phyloP scores from a whole-genome alignment of 1,140 invertebrate genomes.

The Drosophila athabasca region DNA sequence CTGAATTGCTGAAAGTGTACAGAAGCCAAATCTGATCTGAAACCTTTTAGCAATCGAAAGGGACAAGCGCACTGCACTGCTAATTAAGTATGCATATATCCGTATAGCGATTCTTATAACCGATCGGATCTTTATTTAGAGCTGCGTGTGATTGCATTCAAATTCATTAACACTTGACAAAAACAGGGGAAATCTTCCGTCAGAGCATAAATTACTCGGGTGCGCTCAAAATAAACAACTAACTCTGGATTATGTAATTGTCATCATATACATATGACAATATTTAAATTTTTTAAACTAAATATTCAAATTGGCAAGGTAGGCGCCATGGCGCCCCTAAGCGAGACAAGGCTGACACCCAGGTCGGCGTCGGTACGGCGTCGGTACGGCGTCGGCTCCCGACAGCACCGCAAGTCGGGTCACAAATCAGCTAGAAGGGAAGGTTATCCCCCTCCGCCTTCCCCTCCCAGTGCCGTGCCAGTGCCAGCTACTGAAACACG shows the following conservation, averaged over 20 bases:
- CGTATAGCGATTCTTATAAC: constrained; percentile 13
- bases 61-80: not conserved
- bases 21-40: too few species aligned
- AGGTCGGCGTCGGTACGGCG: too few species aligned
- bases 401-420: constrained; percentile 42
- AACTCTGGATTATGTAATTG: constrained; percentile 32
- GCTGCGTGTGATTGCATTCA: constrained; percentile 14
- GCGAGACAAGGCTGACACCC: constrained; percentile 37
- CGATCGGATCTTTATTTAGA: constrained; percentile 30
- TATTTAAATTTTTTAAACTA: constrained; percentile 46
- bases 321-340: constrained; percentile 22
- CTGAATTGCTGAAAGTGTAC: not conserved
- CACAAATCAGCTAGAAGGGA: constrained; percentile 40
- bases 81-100: constrained; percentile 19
- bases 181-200: constrained; percentile 42
- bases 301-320: constrained; percentile 68
- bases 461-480: too few species aligned
- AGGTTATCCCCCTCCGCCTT: constrained; percentile 18
- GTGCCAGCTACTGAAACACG: too few species aligned
- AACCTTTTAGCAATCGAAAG: constrained; percentile 1
- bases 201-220: constrained; percentile 56
- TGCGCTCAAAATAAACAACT: constrained; percentile 29
- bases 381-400: too few species aligned
- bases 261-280: constrained; percentile 8
- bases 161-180: constrained; percentile 49